Percentiles rank a stretch among this genome's conserved stretches.
Conservation (phyloP, 2,888 invertebrate species). For the Mythimna loreyi region DNA sequence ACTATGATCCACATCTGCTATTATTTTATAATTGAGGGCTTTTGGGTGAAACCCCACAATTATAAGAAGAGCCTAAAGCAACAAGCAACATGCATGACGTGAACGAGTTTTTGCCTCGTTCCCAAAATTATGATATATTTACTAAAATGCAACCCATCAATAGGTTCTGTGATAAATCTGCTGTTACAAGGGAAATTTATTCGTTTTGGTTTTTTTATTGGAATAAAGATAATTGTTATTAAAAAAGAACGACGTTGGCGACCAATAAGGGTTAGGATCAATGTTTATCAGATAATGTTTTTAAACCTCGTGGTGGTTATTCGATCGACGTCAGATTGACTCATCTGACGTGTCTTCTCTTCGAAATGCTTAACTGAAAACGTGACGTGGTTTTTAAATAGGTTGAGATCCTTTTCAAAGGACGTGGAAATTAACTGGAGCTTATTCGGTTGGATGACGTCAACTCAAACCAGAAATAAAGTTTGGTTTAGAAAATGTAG, state of each 20-base stretch:
- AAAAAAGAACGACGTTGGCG: slow-evolving; percentile 36
- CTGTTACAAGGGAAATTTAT: slow-evolving; percentile 58
- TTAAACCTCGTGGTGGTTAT: background rate
- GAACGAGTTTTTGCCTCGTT: slow-evolving; percentile 84
- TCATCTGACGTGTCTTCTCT: slow-evolving; percentile 13
- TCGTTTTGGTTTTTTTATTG: slow-evolving; percentile 52
- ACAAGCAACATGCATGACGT: slow-evolving; percentile 85
- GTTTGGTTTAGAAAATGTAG: background rate
- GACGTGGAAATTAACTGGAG: slow-evolving; percentile 14
- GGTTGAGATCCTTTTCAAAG: slow-evolving; percentile 25
- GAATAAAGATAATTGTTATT: slow-evolving; percentile 44
- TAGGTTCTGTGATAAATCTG: slow-evolving; percentile 70
- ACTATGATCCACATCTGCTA: slow-evolving; percentile 91
- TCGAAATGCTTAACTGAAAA: slow-evolving; percentile 14
- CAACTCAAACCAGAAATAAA: background rate
- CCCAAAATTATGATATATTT: slow-evolving; percentile 86
- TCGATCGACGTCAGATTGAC: slow-evolving; percentile 11
- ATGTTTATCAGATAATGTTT: slow-evolving; percentile 6
- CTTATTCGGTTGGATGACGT: slow-evolving; percentile 17
- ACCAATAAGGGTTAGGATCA: slow-evolving; percentile 12
- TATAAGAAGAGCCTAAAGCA: slow-evolving; percentile 89
- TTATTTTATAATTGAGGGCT: slow-evolving; percentile 91
- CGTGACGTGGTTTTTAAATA: slow-evolving; percentile 19
- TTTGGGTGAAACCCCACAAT: slow-evolving; percentile 90
- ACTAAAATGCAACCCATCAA: slow-evolving; percentile 75